phyloP scores from a whole-genome alignment of 2,113 vertebrate genomes.

The Brachypteracias leptosomus region DNA sequence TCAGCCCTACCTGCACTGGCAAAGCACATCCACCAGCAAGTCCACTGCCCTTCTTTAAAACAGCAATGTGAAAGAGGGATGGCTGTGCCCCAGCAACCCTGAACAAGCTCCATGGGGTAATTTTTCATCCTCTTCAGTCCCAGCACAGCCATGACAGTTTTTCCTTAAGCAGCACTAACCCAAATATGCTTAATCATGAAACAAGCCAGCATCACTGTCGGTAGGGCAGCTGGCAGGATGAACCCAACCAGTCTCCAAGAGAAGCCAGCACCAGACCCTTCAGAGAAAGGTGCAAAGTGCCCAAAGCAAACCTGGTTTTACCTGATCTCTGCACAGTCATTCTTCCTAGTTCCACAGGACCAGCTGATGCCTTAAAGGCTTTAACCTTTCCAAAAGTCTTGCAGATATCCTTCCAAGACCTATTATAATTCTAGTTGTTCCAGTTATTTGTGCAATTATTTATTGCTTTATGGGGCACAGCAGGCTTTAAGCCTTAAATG shows the following conservation, averaged over 20 bases:
- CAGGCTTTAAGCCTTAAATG: slow-evolving; percentile 37
- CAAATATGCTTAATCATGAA: not conserved
- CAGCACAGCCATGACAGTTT: accelerated
- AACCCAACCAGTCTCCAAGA: accelerated
- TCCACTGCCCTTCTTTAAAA: not conserved
- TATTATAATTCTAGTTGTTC: not conserved
- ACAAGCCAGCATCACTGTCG: accelerated
- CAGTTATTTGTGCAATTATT: slow-evolving; percentile 9
- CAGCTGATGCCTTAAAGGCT: not conserved
- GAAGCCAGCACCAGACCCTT: not conserved
- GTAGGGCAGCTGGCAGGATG: not conserved
- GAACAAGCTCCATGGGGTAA: not conserved
- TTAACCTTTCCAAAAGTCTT: not conserved
- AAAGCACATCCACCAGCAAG: not conserved
- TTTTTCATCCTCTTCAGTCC: not conserved
- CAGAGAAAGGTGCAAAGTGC: not conserved
- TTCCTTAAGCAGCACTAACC: not conserved
- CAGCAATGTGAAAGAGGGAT: accelerated
- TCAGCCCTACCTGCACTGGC: not conserved
- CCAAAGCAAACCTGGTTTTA: not conserved
- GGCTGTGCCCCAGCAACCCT: not conserved
- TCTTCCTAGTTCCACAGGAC: not conserved
- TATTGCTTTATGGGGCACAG: slow-evolving; percentile 10
- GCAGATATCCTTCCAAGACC: not conserved
- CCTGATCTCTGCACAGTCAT: not conserved